Base-by-base conservation (phyloP, 2,113 vertebrate species). In the Scatophagus argus region DNA sequence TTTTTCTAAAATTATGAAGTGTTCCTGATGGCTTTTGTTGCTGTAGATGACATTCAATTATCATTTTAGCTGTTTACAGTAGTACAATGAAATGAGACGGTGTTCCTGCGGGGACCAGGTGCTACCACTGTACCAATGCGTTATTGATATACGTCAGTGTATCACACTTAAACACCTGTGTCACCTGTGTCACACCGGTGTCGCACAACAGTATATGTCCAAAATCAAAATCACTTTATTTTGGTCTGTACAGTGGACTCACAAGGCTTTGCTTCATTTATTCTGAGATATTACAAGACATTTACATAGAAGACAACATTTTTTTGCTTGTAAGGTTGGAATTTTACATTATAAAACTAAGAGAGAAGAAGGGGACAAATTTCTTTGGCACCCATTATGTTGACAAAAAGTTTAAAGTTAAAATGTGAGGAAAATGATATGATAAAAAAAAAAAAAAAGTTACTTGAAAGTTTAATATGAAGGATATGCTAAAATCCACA, bases 161-260 rank as follows among this genome's bases (percentile, higher is more conserved):
- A n/a, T 60, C 44, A 49, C 25, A 38, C 3, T 25, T 54, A 6
- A 25, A 12, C n/a, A n/a, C n/a, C n/a, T n/a, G n/a, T n/a, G n/a
- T n/a, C n/a, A n/a, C n/a, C n/a, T n/a, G n/a, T n/a, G n/a, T n/a
- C n/a, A 31, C 16, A 44, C 62, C 12, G 21, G 38, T 32, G 32
- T 34, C 10, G 11, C 16, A 32, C 2, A 59, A 32, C 39, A 7
- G 9, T 23, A 47, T 76, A 77, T 56, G 7, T 43, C 27, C 17
- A 11, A 3, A 49, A 51, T 75, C 17, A 25, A 25, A 55, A 74
- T 52, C 2, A 31, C 29, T 80, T 36, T 68, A 86, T 84, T 75
- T 46, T 32, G 8, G 0, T 58, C 3, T 62, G 16, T 62, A 70
- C 21, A 63, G 6, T n/a, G 4, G 16, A 16, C 47, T 1, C 4